These are phyloP conservation scores for Tolypeutes matacus DNA, from an alignment of 2,797 vertebrate species.

Conservation along the genomic window DNA sequence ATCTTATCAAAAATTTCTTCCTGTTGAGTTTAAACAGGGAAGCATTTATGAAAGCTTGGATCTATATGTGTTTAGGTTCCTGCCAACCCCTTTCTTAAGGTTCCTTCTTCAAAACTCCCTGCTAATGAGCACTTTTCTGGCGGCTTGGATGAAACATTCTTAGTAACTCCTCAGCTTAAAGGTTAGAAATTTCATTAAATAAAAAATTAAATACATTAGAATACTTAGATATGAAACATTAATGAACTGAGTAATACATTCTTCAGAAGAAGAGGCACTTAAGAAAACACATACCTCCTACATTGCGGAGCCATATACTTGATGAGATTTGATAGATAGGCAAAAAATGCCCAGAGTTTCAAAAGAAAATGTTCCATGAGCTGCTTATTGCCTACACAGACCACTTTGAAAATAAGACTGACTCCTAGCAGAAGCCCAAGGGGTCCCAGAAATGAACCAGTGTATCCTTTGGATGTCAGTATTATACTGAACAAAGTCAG, in stretches of 20 bases:
- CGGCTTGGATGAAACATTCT: constrained; percentile 64
- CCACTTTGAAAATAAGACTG: constrained; percentile 47
- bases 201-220: constrained; percentile 82
- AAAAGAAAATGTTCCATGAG: constrained; percentile 44
- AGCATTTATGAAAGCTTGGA: constrained; percentile 59
- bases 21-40: constrained; percentile 25
- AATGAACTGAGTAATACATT: constrained; percentile 78
- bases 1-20: constrained; percentile 56
- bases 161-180: constrained; percentile 71
- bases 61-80: constrained; percentile 54
- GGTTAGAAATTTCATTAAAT: constrained; percentile 82
- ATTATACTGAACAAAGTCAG: constrained; percentile 30
- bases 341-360: constrained; percentile 64
- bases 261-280: constrained; percentile 72
- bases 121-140: constrained; percentile 73
- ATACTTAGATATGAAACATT: constrained; percentile 83
- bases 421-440: constrained; percentile 21
- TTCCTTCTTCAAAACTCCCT: constrained; percentile 63
- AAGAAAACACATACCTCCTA: constrained; percentile 74
- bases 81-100: constrained; percentile 69
- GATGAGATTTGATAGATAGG: constrained; percentile 70
- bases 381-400: constrained; percentile 8
- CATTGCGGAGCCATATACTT: constrained; percentile 43
- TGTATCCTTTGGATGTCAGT: constrained; percentile 55
- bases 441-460: constrained; percentile 36